A percentile compares a stretch with the other conserved stretches of the same genome.
These are phyloP conservation scores for Thymelicus lineola DNA, from an alignment of 2,888 invertebrate genomes.

Conservation along the genomic window DNA sequence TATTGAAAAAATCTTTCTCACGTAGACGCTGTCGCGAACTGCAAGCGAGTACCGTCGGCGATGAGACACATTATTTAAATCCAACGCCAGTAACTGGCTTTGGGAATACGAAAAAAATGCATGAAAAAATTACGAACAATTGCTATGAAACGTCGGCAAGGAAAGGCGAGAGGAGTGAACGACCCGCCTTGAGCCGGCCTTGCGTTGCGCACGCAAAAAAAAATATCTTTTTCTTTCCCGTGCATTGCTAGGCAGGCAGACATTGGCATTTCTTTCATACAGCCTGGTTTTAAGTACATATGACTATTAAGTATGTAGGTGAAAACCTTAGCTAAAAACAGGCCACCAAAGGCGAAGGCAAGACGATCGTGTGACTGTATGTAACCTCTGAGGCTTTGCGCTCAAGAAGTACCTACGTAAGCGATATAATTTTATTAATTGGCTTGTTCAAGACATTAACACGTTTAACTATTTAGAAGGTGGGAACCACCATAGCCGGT, in stretches of 20 bases:
- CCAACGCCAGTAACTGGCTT: constrained; percentile 1
- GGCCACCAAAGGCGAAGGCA: too few species aligned
- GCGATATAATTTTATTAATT: too few species aligned
- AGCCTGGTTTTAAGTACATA: not conserved
- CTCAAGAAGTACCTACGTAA: too few species aligned
- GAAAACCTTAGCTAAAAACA: too few species aligned
- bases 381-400: too few species aligned
- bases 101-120: constrained; percentile 13
- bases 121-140: constrained; percentile 11
- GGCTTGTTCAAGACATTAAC: too few species aligned
- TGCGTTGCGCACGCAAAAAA: constrained; percentile 15
- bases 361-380: too few species aligned
- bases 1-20: too few species aligned
- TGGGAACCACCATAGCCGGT: too few species aligned
- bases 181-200: constrained; percentile 31
- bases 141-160: constrained; percentile 3
- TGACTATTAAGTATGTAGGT: too few species aligned
- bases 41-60: not conserved
- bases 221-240: constrained; percentile 11
- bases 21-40: too few species aligned
- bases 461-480: too few species aligned
- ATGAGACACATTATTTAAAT: not conserved
- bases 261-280: constrained; percentile 1
- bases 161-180: constrained; percentile 22
- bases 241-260: not conserved